Evolutionary conservation across 2,113 vertebrate genomes (phyloP).

Genomic region (Paramormyrops kingsleyae): DNA sequence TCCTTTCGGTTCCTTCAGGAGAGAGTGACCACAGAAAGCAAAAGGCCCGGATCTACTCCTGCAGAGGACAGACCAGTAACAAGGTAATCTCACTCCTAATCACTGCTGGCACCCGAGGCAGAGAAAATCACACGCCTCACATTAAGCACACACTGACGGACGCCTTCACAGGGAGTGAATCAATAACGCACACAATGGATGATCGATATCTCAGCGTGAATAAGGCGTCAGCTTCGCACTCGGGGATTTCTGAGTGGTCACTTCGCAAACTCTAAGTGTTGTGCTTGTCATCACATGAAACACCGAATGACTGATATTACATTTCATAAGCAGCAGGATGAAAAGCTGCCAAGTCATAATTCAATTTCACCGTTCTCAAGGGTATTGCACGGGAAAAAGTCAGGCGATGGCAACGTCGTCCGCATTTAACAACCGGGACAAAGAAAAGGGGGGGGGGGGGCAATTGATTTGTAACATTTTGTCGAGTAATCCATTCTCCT

Average conservation of each 20-base stretch:
- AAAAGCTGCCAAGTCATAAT: slow-evolving; percentile 10
- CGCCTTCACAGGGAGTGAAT: background rate
- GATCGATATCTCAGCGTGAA: background rate
- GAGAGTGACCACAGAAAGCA: background rate
- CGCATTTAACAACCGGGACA: background rate
- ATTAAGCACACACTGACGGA: background rate
- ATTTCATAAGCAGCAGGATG: background rate
- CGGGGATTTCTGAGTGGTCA: background rate
- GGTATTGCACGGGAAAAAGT: background rate
- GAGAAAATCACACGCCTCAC: background rate
- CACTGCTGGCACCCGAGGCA: background rate
- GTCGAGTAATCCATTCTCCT: background rate
- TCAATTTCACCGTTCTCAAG: slow-evolving; percentile 5
- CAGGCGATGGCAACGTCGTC: background rate
- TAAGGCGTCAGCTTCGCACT: background rate
- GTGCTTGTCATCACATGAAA: background rate
- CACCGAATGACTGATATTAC: background rate
- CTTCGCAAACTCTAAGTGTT: background rate
- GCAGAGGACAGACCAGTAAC: background rate
- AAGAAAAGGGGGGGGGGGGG: background rate
- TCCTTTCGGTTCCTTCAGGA: background rate
- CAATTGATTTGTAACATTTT: background rate
- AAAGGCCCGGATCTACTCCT: background rate
- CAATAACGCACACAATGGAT: background rate
- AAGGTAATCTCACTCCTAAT: background rate